Evolutionary conservation across 2,888 invertebrate genomes (phyloP).

Genomic region (Tipula unca): DNA sequence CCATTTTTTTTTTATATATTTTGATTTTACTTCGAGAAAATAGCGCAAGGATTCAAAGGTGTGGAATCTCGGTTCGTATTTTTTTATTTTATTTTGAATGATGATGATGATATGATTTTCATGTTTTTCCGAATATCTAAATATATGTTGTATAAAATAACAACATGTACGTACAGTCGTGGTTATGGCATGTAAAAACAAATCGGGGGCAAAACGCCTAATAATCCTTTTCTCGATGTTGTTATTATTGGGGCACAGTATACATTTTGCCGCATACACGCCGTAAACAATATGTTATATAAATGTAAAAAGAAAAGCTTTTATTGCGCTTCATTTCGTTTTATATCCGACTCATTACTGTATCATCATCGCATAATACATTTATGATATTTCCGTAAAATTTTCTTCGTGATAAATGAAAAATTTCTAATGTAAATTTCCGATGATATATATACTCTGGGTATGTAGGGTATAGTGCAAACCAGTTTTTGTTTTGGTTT

Average conservation of each 20-base stretch:
- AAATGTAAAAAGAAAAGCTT: too few relatives aligned
- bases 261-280: too few relatives aligned
- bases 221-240: neutral
- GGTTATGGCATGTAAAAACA: neutral
- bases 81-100: neutral
- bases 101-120: neutral
- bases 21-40: neutral
- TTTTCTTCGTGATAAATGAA: neutral
- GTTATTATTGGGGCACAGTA: too few relatives aligned
- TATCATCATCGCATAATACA: neutral
- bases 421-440: neutral
- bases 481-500: neutral
- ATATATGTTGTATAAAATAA: neutral
- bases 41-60: neutral
- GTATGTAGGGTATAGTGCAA: neutral
- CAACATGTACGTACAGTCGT: neutral
- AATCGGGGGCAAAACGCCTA: neutral
- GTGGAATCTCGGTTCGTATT: neutral
- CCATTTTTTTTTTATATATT: neutral
- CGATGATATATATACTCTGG: neutral
- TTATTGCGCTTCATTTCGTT: neutral
- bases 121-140: neutral
- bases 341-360: neutral
- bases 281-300: too few relatives aligned
- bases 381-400: neutral